Evolutionary conservation across 1,140 invertebrate species (phyloP).

Genomic region (Phortica variegata): DNA sequence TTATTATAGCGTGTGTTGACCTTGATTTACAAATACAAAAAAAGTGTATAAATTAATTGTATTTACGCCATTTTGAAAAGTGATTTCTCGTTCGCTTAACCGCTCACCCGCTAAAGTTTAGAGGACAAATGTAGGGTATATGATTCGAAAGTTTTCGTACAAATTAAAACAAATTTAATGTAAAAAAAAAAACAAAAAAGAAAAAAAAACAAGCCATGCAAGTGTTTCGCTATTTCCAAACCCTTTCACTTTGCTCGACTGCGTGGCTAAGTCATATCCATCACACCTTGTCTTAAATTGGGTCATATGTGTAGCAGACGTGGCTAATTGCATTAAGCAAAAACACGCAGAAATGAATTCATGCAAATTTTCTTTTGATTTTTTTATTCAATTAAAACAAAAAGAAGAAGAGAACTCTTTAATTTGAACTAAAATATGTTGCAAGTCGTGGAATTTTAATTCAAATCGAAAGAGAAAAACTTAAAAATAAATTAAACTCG

Average conservation of each 20-base stretch:
- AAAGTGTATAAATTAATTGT: no score
- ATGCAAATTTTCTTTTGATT: slow-evolving; percentile 1
- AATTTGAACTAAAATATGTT: no score
- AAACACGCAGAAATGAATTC: not conserved
- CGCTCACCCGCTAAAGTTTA: not conserved
- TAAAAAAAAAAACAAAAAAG: no score
- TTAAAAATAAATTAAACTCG: no score
- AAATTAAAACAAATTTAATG: slow-evolving; percentile 2
- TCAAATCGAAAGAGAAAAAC: no score
- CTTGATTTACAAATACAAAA: no score
- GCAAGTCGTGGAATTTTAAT: no score
- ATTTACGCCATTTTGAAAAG: no score
- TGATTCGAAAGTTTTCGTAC: not conserved
- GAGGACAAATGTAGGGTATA: slow-evolving; percentile 32
- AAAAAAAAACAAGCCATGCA: no score
- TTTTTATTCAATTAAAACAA: slow-evolving; percentile 3
- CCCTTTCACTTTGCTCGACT: slow-evolving; percentile 1
- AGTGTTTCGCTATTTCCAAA: slow-evolving; percentile 13
- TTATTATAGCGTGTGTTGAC: no score
- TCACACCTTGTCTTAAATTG: slow-evolving; percentile 2
- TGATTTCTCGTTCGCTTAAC: no score
- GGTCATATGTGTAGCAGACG: not conserved
- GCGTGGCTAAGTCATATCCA: not conserved
- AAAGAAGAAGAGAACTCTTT: no score
- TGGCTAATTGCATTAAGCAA: not conserved